Percentiles rank a stretch among this genome's conserved stretches.
These are phyloP conservation scores for Anoncus sp. DNA, from an alignment of 2,888 invertebrate genomes.

Conservation along the genomic window DNA sequence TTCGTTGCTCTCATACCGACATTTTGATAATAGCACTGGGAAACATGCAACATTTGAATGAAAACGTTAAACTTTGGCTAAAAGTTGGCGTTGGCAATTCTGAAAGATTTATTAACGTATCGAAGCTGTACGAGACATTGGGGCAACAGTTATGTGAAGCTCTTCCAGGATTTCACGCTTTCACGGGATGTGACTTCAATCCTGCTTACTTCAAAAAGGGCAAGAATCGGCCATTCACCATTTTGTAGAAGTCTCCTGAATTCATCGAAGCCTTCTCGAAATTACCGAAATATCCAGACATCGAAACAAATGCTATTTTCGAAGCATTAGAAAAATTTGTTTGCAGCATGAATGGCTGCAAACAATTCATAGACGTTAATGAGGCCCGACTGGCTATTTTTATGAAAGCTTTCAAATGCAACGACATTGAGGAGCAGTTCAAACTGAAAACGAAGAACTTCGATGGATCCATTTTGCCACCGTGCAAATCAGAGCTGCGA, in stretches of 20 bases:
- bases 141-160: constrained; percentile 36
- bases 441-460: too few species aligned
- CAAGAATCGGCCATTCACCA: constrained; percentile 2
- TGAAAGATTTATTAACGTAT: constrained; percentile 48
- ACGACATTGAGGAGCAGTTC: too few species aligned
- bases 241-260: background rate
- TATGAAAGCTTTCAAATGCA: constrained; percentile 12
- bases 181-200: constrained; percentile 65
- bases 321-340: constrained; percentile 37
- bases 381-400: constrained; percentile 17
- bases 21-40: constrained; percentile 48
- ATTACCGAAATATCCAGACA: background rate
- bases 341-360: constrained; percentile 26
- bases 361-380: constrained; percentile 18
- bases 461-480: too few species aligned
- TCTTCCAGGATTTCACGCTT: constrained; percentile 61
- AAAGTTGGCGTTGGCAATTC: constrained; percentile 56
- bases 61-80: constrained; percentile 39
- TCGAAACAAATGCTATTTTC: background rate
- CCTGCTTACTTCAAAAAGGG: constrained; percentile 47
- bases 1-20: constrained; percentile 48
- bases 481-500: too few species aligned
- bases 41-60: constrained; percentile 51
- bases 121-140: constrained; percentile 30
- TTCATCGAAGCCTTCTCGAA: constrained; percentile 5